Base-by-base conservation (phyloP, 2,888 invertebrate species). In the Leptinotarsa tumamoca region DNA sequence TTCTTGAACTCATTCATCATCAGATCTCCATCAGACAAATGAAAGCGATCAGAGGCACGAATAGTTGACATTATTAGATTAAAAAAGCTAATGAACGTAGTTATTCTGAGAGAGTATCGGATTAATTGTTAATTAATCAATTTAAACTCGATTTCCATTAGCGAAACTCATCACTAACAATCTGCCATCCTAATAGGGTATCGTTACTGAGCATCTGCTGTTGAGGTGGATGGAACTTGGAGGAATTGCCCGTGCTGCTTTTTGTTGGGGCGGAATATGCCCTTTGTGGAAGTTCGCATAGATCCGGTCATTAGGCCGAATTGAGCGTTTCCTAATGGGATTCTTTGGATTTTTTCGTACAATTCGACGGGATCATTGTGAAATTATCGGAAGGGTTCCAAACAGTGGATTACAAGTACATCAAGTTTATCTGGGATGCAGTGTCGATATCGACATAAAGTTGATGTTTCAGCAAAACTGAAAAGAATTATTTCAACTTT, bases 91-190 rank as follows among this genome's bases (percentile, higher is more conserved):
- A 76, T 76, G 68, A 66, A 71, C 21, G 54, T 68, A 66, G 73
- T 76, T 68, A 73, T 73, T 49, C 63, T n/a, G 68, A 23, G 18
- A 56, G 43, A 58, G 70, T 50, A 58, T 70, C 70, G 58, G 56
- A 70, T 58, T 56, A 58, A 70, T 70, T 43, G 63, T 63, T 33
- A 70, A 70, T 67, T 73, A 73, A 76, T 76, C 73, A 67, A 73
- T 76, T 76, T 67, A 71, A 76, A 76, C 71, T 76, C 68, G 67
- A 73, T 71, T 73, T 63, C 76, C 54, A 76, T 73, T 71, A 76
- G 73, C 70, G 61, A 51, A 73, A 76, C 73, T 73, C 73, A 76
- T 76, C 76, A 67, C 72, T 73, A 76, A 76, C 76, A 76, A 73
- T 76, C 76, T 71, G 73, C 63, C 54, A 27, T 67, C 54, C 76